These are phyloP conservation scores for Melierax canorus DNA, from an alignment of 2,113 vertebrate genomes.

Conservation along the genomic window DNA sequence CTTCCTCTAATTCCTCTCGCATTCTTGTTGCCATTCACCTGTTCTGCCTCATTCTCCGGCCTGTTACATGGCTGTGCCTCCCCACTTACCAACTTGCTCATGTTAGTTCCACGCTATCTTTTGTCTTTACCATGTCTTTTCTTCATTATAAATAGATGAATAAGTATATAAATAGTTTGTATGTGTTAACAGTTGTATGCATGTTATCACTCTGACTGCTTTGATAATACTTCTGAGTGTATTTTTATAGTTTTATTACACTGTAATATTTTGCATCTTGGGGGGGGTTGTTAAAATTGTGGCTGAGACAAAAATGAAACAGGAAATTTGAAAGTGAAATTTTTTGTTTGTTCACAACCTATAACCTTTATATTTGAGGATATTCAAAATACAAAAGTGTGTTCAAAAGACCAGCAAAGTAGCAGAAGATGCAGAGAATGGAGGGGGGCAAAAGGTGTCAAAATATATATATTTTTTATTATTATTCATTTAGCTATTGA, in stretches of 20 bases:
- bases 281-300: not conserved
- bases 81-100: not conserved
- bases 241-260: not conserved
- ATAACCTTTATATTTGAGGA: not conserved
- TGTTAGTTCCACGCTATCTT: not conserved
- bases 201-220: not conserved
- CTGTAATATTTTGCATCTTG: not conserved
- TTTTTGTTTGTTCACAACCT: not conserved
- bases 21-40: not conserved
- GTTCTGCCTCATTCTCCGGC: not conserved
- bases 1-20: not conserved
- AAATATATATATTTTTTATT: not conserved
- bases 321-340: not conserved
- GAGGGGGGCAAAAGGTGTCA: not conserved
- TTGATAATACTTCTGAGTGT: not conserved
- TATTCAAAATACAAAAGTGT: not conserved
- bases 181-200: not conserved
- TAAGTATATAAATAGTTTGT: not conserved
- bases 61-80: not conserved
- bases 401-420: not conserved
- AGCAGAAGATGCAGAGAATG: not conserved
- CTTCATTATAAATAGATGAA: not conserved
- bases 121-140: not conserved
- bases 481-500: not conserved
- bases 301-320: not conserved